Base-by-base conservation (phyloP, 1,140 invertebrate species). In the Dinothrombium tinctorium region DNA sequence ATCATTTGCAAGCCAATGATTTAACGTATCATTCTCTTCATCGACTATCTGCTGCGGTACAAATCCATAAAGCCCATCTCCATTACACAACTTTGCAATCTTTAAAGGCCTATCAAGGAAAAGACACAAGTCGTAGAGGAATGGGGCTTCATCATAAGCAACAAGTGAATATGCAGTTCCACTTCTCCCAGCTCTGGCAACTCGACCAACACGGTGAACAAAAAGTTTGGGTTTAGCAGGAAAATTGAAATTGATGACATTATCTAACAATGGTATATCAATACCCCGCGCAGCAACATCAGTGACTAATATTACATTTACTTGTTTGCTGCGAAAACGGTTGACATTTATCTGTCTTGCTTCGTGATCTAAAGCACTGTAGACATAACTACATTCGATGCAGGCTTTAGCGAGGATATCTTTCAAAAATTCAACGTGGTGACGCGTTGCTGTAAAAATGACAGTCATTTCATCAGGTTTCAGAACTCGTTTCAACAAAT, bases 221-320 rank as follows among this genome's bases (percentile, higher is more conserved):
- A 95, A 99, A 8, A 98, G 62, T 62, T 99, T 99, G 0, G 83
- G 69, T 59, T 90, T 95, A 0, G 80, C 74, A 0, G 94, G 92
- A 56, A 98, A 99, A 65, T 96, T 77, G 51, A 74, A 87, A 59
- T 99, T 99, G 32, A 99, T 86, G 4, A 96, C 90, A 55, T 78
- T 84, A 54, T 98, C 90, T 41, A 99, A 59, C 44, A 82, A 68
- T 0, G 94, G 92, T 54, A 99, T 84, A 59, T 98, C 92, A 24
- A 98, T 77, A 43, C 94, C 94, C 54, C 94, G 64, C 1, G 94
- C 90, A 2, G 92, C 92, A 5, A 98, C 71, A 61, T 99, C 94
- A 0, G 94, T 98, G 0, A 95, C 90, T 11, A 99, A 60, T 3
- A 99, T 58, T 22, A 82, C 75, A 25, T 67, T 68, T 5, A 76